Percentiles rank a stretch among this genome's conserved stretches.
Evolutionary conservation across 1,140 invertebrate species (phyloP).

Genomic region (Drosophila pseudoobscura): DNA sequence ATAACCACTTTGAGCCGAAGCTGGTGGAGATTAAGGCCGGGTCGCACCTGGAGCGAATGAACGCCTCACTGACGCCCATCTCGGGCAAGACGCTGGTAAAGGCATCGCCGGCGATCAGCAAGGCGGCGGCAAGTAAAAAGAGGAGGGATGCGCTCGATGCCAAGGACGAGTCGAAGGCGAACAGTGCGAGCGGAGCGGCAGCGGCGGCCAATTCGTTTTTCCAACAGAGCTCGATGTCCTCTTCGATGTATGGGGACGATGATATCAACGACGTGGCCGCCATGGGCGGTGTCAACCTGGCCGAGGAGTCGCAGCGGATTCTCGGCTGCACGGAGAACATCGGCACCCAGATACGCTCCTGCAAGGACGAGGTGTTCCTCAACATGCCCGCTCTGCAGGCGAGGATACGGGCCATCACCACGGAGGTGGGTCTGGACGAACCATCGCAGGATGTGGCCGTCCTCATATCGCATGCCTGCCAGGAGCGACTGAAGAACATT

Average conservation of each 20-base stretch:
- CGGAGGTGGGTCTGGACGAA: conserved; percentile 93
- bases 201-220: conserved; percentile 74
- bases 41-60: conserved; percentile 61
- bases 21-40: conserved; percentile 69
- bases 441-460: conserved; percentile 94
- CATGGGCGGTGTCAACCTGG: conserved; percentile 99
- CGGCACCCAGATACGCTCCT: conserved; percentile 97
- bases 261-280: conserved; percentile 99
- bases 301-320: conserved; percentile 97
- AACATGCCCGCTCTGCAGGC: conserved; percentile 90
- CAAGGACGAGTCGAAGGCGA: conserved; percentile 67
- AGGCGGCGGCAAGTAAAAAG: conserved; percentile 74
- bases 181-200: conserved; percentile 73
- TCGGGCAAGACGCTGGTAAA: conserved; percentile 57
- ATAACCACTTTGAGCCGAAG: conserved; percentile 72
- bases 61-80: conserved; percentile 67
- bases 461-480: conserved; percentile 96
- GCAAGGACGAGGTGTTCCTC: conserved; percentile 97
- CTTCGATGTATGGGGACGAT: conserved; percentile 90
- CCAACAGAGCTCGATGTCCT: conserved; percentile 80
- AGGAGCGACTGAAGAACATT: conserved; percentile 95
- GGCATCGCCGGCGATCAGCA: conserved; percentile 47
- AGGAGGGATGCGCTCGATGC: conserved; percentile 64
- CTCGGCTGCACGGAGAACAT: conserved; percentile 97
- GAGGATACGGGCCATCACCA: conserved; percentile 89